phyloP scores from a whole-genome alignment of 2,797 vertebrate species.

The Balearica regulorum region DNA sequence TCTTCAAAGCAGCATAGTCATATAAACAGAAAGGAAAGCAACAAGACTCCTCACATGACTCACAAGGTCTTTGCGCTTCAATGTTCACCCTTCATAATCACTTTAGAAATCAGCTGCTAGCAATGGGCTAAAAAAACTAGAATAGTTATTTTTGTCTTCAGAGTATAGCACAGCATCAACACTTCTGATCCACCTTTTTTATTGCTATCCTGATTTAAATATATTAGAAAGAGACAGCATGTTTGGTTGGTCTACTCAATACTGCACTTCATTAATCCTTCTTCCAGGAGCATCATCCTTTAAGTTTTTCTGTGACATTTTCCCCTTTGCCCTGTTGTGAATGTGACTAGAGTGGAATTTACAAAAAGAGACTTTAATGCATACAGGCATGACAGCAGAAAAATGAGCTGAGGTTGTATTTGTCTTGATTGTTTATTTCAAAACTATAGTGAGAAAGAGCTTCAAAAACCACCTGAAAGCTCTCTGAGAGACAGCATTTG shows the following conservation, averaged over 20 bases:
- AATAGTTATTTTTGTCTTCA: not conserved
- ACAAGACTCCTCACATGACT: not conserved
- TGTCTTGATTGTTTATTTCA: slow-evolving; percentile 18
- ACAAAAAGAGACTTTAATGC: not conserved
- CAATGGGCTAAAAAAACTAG: not conserved
- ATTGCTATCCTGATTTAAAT: not conserved
- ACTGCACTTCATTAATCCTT: not conserved
- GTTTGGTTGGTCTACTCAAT: not conserved
- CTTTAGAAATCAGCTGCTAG: not conserved
- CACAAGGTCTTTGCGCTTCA: not conserved
- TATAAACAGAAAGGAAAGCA: not conserved
- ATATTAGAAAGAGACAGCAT: not conserved
- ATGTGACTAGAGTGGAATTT: not conserved
- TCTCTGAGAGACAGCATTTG: not conserved
- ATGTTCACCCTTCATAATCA: not conserved
- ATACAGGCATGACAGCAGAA: not conserved
- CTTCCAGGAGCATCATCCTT: not conserved
- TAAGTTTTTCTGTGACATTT: not conserved
- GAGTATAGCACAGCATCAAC: not conserved
- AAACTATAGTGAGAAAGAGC: not conserved
- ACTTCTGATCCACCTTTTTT: not conserved
- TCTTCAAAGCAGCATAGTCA: not conserved
- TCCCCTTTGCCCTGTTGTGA: not conserved
- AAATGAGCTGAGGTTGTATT: not conserved
- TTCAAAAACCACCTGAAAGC: not conserved